These are phyloP conservation scores for Podilymbus podiceps DNA, from an alignment of 2,113 vertebrate genomes.

Conservation along the genomic window DNA sequence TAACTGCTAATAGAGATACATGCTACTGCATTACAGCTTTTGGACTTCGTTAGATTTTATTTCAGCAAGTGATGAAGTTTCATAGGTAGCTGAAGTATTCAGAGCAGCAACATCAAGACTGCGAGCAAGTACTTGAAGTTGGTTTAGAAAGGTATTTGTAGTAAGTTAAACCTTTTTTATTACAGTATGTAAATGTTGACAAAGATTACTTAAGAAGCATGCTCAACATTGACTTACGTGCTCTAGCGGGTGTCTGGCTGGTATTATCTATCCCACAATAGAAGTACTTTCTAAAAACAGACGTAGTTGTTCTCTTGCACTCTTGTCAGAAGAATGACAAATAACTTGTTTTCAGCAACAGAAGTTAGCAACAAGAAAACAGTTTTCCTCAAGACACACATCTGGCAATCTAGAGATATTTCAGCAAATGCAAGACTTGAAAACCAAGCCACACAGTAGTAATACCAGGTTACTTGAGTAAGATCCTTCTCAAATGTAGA, in stretches of 20 bases:
- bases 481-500: not conserved
- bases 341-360: not conserved
- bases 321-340: not conserved
- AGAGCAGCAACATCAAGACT: not conserved
- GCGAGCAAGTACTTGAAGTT: not conserved
- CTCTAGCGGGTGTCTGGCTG: not conserved
- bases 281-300: not conserved
- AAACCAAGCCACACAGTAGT: not conserved
- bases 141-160: not conserved
- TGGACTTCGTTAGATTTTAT: not conserved
- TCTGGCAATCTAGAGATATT: not conserved
- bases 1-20: not conserved
- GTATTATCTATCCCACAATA: not conserved
- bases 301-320: not conserved
- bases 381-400: not conserved
- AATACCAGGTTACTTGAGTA: not conserved
- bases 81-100: not conserved
- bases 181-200: too few relatives aligned
- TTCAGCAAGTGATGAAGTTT: not conserved
- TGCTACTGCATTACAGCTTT: not conserved
- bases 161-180: not conserved
- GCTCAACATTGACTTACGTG: not conserved
- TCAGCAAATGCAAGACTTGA: not conserved
- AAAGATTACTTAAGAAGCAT: not conserved
- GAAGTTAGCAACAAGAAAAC: not conserved